phyloP scores from a whole-genome alignment of 2,888 invertebrate genomes.

The Dusona sp. region DNA sequence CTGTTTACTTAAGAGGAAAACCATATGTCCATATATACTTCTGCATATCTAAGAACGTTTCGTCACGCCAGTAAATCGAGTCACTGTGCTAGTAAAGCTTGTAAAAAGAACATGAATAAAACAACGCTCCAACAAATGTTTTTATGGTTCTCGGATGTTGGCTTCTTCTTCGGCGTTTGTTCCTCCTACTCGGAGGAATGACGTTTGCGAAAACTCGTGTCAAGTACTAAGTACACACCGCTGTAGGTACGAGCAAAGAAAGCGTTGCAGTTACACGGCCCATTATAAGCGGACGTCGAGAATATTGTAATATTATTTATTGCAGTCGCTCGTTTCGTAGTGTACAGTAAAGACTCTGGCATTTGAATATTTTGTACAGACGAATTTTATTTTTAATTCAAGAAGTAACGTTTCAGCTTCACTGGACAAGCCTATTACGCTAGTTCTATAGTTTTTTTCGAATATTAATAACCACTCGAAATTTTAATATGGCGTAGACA shows the following conservation, averaged over 20 bases:
- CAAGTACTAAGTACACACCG: constrained; percentile 46
- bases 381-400: neutral
- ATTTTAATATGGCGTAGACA: too few relatives aligned
- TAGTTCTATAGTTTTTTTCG: neutral
- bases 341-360: constrained; percentile 3
- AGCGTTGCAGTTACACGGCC: constrained; percentile 57
- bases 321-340: neutral
- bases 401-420: neutral
- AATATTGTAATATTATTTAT: constrained; percentile 47
- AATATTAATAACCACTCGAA: too few relatives aligned
- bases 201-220: constrained; percentile 55
- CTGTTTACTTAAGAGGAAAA: constrained; percentile 17
- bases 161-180: constrained; percentile 11
- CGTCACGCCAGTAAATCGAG: constrained; percentile 52
- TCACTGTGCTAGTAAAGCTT: constrained; percentile 36
- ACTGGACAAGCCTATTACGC: neutral
- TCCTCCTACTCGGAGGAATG: constrained; percentile 44
- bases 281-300: constrained; percentile 38
- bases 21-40: constrained; percentile 37
- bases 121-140: neutral
- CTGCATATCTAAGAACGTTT: constrained; percentile 32
- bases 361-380: neutral
- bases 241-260: constrained; percentile 9
- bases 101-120: constrained; percentile 3
- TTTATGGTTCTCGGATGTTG: constrained; percentile 2